Evolutionary conservation across 2,888 invertebrate genomes (phyloP).

Genomic region (Iselma pallidipennis): DNA sequence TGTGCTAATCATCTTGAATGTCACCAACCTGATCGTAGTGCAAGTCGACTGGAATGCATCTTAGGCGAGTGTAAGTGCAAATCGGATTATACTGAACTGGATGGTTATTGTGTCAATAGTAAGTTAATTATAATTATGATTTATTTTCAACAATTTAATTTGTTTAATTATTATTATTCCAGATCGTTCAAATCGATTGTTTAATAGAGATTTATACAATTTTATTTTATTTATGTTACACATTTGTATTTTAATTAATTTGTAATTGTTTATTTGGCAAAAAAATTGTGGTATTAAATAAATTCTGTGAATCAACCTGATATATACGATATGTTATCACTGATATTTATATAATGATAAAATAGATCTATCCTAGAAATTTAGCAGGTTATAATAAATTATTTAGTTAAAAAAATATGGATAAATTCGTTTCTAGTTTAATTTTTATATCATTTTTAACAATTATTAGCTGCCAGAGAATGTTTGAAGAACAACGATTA

Average conservation of each 20-base stretch:
- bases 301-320: background rate
- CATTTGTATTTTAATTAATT: background rate
- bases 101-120: constrained; percentile 39
- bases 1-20: constrained; percentile 39
- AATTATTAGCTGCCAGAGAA: background rate
- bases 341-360: background rate
- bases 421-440: background rate
- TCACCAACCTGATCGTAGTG: constrained; percentile 27
- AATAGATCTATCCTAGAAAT: background rate
- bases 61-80: constrained; percentile 39
- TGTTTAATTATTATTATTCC: no score
- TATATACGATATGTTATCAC: background rate
- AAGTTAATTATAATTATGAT: no score
- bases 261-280: background rate
- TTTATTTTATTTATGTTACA: background rate
- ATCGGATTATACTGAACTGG: constrained; percentile 30
- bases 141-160: background rate
- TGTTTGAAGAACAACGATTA: constrained; percentile 15
- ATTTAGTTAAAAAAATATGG: background rate
- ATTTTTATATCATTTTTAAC: background rate
- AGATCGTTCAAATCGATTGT: background rate
- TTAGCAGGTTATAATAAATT: background rate
- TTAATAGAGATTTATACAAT: background rate
- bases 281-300: background rate
- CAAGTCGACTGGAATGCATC: constrained; percentile 35